Percentiles rank a stretch among this genome's conserved stretches.
Evolutionary conservation across 2,113 vertebrate genomes (phyloP).

Genomic region (Mellivora capensis): DNA sequence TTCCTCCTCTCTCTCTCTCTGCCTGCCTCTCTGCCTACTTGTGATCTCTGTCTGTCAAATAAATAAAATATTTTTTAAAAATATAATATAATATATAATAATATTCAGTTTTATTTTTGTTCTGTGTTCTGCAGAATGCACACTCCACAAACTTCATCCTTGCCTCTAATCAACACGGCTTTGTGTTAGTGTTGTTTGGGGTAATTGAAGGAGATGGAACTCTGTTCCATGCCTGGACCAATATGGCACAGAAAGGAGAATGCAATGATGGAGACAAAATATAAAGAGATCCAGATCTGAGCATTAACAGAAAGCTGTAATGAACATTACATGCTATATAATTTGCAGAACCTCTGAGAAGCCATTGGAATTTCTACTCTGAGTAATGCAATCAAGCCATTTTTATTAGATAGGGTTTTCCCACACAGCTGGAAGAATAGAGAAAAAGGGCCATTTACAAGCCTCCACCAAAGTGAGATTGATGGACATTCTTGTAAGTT

Average conservation of each 20-base stretch:
- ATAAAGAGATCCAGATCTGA: not conserved
- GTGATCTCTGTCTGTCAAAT: too few species aligned
- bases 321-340: not conserved
- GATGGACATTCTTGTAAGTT: not conserved
- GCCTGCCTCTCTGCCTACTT: too few species aligned
- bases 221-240: not conserved
- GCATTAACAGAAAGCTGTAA: not conserved
- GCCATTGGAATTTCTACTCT: not conserved
- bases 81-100: too few species aligned
- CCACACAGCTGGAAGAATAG: not conserved
- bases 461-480: not conserved
- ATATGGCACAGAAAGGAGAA: not conserved
- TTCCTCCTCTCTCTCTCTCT: too few species aligned
- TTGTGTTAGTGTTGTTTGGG: not conserved
- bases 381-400: not conserved
- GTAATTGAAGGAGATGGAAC: not conserved
- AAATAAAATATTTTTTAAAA: too few species aligned
- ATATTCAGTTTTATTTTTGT: not conserved
- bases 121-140: not conserved
- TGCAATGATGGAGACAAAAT: not conserved
- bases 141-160: not conserved
- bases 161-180: not conserved
- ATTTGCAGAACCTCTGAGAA: not conserved
- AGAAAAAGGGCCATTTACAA: rapidly evolving
- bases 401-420: not conserved